These are phyloP conservation scores for Oryzias curvinotus DNA, from an alignment of 2,113 vertebrate genomes.

Conservation along the genomic window DNA sequence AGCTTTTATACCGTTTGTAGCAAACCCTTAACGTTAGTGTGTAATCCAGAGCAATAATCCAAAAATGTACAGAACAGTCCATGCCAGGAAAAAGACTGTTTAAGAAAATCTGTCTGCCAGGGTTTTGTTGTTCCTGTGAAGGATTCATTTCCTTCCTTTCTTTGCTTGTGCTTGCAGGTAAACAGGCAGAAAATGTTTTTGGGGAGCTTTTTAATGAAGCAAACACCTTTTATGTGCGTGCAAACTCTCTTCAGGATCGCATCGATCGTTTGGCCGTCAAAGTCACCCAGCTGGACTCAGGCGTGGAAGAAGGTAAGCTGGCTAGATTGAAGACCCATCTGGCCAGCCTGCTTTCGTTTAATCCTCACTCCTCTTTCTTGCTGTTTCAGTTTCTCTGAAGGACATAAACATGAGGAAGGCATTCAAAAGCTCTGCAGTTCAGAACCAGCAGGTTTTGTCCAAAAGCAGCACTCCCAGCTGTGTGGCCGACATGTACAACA, in stretches of 20 bases:
- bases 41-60: slow-evolving; percentile 27
- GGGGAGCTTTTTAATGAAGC: slow-evolving; percentile 95
- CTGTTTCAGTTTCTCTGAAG: slow-evolving; percentile 87
- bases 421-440: slow-evolving; percentile 87
- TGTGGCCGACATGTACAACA: slow-evolving; percentile 86
- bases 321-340: background rate
- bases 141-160: background rate
- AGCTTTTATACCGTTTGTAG: slow-evolving; percentile 1
- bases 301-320: slow-evolving; percentile 90
- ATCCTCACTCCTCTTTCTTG: slow-evolving; percentile 3
- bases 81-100: background rate
- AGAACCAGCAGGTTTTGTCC: slow-evolving; percentile 95
- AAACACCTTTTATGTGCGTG: slow-evolving; percentile 91
- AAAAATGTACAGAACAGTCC: slow-evolving; percentile 1
- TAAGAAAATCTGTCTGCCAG: background rate
- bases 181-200: slow-evolving; percentile 96
- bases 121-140: background rate
- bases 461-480: slow-evolving; percentile 86
- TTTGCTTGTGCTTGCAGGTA: slow-evolving; percentile 77
- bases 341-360: background rate
- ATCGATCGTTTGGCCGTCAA: slow-evolving; percentile 92
- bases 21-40: background rate
- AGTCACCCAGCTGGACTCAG: slow-evolving; percentile 83
- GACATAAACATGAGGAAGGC: slow-evolving; percentile 97
- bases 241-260: slow-evolving; percentile 95